Conservation (phyloP, 2,797 vertebrate genomes). For the Acestrorhynchus altus region DNA sequence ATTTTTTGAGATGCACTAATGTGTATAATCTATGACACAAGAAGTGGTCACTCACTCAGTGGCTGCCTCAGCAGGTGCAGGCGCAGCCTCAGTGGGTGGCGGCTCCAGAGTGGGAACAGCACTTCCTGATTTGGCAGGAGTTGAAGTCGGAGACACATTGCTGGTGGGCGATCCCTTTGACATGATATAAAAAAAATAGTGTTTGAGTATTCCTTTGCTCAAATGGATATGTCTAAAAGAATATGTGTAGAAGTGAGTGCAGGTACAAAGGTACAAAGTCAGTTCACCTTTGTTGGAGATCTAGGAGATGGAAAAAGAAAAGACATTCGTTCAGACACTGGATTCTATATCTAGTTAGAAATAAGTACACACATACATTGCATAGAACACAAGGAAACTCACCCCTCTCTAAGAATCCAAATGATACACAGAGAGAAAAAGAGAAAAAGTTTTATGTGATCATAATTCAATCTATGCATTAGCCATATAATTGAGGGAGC, state of each 20-base stretch:
- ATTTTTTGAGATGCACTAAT: too few relatives aligned
- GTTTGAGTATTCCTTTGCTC: slow-evolving; percentile 3
- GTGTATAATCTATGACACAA: background rate
- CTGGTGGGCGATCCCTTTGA: slow-evolving; percentile 94
- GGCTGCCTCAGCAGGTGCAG: slow-evolving; percentile 78
- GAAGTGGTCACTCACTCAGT: slow-evolving; percentile 73
- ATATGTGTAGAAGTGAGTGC: background rate
- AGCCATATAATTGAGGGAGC: background rate
- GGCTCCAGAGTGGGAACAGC: slow-evolving; percentile 82
- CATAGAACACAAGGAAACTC: slow-evolving; percentile 63
- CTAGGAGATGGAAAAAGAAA: slow-evolving; percentile 60
- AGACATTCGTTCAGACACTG: slow-evolving; percentile 11
- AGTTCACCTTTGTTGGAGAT: slow-evolving; percentile 82
- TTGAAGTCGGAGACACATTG: slow-evolving; percentile 93
- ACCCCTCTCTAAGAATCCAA: slow-evolving; percentile 82
- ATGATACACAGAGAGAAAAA: slow-evolving; percentile 69
- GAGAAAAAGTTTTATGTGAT: background rate
- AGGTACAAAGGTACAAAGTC: background rate
- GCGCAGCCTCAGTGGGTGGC: slow-evolving; percentile 75
- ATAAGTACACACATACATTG: background rate
- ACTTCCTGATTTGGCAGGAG: slow-evolving; percentile 92
- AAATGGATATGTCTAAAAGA: background rate
- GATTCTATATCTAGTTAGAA: background rate
- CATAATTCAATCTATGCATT: background rate
- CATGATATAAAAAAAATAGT: background rate